Percentiles rank a stretch among this genome's conserved stretches.
Evolutionary conservation across 2,113 vertebrate species (phyloP).

Genomic region (Chelonoidis abingdonii): DNA sequence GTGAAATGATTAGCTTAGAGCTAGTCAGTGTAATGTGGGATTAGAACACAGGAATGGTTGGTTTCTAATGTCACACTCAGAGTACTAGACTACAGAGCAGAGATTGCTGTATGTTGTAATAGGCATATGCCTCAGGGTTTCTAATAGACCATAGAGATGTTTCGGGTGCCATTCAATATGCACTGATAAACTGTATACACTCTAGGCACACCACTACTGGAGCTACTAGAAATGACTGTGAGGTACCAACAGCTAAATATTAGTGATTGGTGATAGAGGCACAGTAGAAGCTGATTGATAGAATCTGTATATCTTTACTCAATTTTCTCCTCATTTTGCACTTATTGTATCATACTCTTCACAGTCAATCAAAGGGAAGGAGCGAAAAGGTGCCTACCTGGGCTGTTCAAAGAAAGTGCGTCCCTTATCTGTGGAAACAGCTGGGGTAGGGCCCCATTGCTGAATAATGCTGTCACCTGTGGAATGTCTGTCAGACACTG

Average conservation of each 20-base stretch:
- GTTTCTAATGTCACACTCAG: neutral
- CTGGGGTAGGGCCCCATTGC: neutral
- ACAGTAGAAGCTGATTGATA: neutral
- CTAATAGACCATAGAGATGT: neutral
- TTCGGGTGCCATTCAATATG: neutral
- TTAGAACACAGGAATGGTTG: neutral
- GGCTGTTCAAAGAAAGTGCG: neutral
- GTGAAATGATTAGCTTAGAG: neutral
- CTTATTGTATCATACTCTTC: neutral
- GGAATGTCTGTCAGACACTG: neutral
- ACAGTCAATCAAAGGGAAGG: neutral
- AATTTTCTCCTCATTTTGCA: neutral
- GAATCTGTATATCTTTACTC: neutral
- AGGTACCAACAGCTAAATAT: neutral
- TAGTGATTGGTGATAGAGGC: neutral
- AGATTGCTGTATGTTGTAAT: neutral
- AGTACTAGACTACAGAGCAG: neutral
- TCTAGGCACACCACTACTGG: neutral
- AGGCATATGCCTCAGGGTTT: neutral
- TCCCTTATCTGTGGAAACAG: neutral
- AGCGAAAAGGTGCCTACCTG: neutral
- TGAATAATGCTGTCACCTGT: neutral
- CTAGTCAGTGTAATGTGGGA: neutral
- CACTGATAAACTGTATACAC: neutral
- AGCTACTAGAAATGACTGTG: neutral